These are phyloP conservation scores for Danio albolineatus DNA, from an alignment of 2,797 vertebrate genomes.

Conservation along the genomic window DNA sequence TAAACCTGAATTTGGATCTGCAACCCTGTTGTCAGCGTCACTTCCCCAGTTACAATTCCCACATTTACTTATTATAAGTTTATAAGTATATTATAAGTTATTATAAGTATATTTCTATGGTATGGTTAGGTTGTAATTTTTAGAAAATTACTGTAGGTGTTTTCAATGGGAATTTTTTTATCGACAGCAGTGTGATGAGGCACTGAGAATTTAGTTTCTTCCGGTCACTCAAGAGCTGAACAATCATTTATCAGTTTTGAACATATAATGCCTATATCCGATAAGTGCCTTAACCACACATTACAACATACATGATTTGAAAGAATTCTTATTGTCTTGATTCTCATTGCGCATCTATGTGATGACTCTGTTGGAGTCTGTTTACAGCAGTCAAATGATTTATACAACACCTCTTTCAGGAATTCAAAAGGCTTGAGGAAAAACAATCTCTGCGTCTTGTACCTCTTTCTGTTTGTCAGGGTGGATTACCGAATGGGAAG, in stretches of 20 bases:
- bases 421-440: slow-evolving; percentile 13
- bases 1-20: too few species aligned
- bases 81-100: too few species aligned
- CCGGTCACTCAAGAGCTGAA: too few species aligned
- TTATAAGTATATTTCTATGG: too few species aligned
- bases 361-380: slow-evolving; percentile 43
- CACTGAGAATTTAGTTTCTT: too few species aligned
- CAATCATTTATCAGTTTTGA: background rate
- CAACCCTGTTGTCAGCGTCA: too few species aligned
- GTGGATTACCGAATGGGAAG: slow-evolving; percentile 30
- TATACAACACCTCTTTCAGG: slow-evolving; percentile 22
- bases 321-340: slow-evolving; percentile 6
- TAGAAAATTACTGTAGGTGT: too few species aligned
- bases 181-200: too few species aligned
- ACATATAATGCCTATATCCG: background rate
- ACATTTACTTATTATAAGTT: too few species aligned
- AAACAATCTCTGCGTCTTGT: slow-evolving; percentile 49
- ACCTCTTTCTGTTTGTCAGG: slow-evolving; percentile 53
- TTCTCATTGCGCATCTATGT: background rate
- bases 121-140: too few species aligned
- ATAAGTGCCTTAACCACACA: background rate
- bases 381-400: slow-evolving; percentile 47
- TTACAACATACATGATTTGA: slow-evolving; percentile 1
- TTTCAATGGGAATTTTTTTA: too few species aligned
- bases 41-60: too few species aligned